Base-by-base conservation (phyloP, 2,113 vertebrate genomes). In the Acrocephalus kingi region DNA sequence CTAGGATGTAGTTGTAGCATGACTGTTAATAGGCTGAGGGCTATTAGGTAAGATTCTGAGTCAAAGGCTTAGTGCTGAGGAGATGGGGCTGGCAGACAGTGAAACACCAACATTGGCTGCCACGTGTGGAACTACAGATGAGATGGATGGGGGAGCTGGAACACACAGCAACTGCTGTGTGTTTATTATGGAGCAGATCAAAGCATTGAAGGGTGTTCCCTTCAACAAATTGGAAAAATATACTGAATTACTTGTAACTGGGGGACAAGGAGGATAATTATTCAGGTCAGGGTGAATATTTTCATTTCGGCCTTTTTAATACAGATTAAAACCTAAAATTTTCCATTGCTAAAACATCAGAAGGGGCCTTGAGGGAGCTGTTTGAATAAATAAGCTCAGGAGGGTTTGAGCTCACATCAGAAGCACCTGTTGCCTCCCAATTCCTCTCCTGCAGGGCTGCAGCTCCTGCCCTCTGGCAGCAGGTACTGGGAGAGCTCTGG, bases 71-170 rank as follows among this genome's bases (percentile, higher is more conserved):
- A 3, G 8, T 20, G 77, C n/a, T 39, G 7, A 54, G 66, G 55
- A 43, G 28, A 0, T 6, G 4, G 54, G 10, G 30, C 35, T 79
- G 84, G 72, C 31, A 48, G 31, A 3, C 16, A 31, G 31, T 3
- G 8, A 4, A 30, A 13, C 2, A 1, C 17, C 17, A 35, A 10
- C 3, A 2, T 30, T 41, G 35, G 35, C 35, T 35, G 12, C 37
- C 31, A 5, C 0, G 0, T 28, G 39, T 0, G 1, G 64, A 27
- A 43, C 51, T 31, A 1, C 0, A 0, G 31, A 1, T 1, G 4
- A 22, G 73, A 21, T n/a, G 68, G 62, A 1, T 45, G 25, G 41
- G 1, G 7, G 41, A 48, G n/a, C 74, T 78, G 89, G 71, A 59
- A 17, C 67, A 11, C 6, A 0, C n/a, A n/a, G n/a, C n/a, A 58